Evolutionary conservation across 2,113 vertebrate genomes (phyloP).

Genomic region (Otus sunia): DNA sequence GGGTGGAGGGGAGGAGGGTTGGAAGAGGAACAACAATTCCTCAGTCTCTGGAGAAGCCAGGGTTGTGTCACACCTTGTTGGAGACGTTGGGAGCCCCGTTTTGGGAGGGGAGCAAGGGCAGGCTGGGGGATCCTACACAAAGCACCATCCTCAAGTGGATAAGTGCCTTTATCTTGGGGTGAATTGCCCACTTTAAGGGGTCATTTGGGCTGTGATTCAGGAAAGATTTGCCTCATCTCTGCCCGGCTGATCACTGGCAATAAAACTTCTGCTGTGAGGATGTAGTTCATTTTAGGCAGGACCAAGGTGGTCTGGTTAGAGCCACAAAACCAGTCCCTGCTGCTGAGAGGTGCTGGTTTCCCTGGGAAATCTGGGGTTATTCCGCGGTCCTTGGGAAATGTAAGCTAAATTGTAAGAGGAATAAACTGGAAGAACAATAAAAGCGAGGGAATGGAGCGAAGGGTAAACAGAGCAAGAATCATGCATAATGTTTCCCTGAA

Average conservation of each 20-base stretch:
- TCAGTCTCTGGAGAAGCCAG: not conserved
- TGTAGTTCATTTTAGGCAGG: not conserved
- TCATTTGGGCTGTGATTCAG: not conserved
- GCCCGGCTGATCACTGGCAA: not conserved
- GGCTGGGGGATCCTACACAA: not conserved
- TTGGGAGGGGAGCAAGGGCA: not conserved
- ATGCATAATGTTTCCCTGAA: not conserved
- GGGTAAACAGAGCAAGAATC: not conserved
- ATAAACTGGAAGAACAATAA: not conserved
- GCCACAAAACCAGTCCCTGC: not conserved
- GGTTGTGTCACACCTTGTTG: rapidly evolving
- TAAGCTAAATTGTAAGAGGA: not conserved
- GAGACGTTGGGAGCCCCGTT: not conserved
- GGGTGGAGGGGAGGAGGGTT: no score
- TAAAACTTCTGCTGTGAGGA: not conserved
- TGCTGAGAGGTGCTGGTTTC: not conserved
- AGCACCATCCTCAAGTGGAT: not conserved
- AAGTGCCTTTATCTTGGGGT: not conserved
- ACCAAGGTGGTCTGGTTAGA: not conserved
- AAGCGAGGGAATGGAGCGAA: not conserved
- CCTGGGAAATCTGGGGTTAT: not conserved
- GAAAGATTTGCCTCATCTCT: not conserved
- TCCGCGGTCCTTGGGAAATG: not conserved
- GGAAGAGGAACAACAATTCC: not conserved
- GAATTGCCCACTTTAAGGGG: not conserved